Percentiles rank a stretch among this genome's conserved stretches.
Evolutionary conservation across 2,797 vertebrate species (phyloP).

Genomic region (Gouania willdenowi): DNA sequence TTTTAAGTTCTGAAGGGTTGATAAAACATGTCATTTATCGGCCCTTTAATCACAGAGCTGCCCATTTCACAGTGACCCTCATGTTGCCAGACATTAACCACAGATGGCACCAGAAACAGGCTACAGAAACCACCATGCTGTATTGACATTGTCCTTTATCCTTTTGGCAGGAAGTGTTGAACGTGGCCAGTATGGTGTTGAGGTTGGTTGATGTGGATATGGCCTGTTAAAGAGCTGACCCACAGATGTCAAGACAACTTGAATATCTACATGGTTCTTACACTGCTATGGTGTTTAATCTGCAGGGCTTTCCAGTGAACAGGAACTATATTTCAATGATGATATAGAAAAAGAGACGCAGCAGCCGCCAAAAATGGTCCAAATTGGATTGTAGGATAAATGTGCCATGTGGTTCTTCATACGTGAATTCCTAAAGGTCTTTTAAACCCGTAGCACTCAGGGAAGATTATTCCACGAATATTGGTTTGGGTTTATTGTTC

Average conservation of each 20-base stretch:
- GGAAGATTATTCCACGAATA: constrained; percentile 14
- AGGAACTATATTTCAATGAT: neutral
- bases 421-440: neutral
- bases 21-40: constrained; percentile 32
- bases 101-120: too few relatives aligned
- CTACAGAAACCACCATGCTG: too few relatives aligned
- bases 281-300: constrained; percentile 20
- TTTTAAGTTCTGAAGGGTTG: too few relatives aligned
- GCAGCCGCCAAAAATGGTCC: too few relatives aligned
- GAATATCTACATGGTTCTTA: constrained; percentile 24
- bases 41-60: constrained; percentile 44
- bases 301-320: constrained; percentile 1
- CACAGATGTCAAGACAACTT: constrained; percentile 22
- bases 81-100: too few relatives aligned
- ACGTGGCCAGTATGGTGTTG: constrained; percentile 39
- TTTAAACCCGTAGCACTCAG: neutral
- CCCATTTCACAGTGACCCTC: constrained; percentile 39
- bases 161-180: too few relatives aligned
- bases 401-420: too few relatives aligned
- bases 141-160: too few relatives aligned
- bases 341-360: neutral
- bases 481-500: constrained; percentile 53
- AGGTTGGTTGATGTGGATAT: constrained; percentile 35
- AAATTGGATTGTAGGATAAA: too few relatives aligned
- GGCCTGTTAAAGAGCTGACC: constrained; percentile 18